These are phyloP conservation scores for Conchocele bisecta DNA, from an alignment of 2,888 invertebrate genomes.

Conservation along the genomic window DNA sequence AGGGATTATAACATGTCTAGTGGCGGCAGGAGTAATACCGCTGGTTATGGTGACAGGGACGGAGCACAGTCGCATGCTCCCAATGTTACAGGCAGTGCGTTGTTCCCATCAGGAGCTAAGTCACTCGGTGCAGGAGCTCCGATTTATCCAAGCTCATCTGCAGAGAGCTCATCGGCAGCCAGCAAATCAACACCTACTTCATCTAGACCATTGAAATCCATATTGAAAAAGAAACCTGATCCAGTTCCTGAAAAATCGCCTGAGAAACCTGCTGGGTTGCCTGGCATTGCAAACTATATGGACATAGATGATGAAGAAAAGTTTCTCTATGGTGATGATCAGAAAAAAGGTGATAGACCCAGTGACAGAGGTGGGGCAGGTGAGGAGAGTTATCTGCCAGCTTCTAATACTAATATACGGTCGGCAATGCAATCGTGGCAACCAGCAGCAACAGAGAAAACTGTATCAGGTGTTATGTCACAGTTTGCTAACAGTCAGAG, in stretches of 20 bases:
- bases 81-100: constrained; percentile 11
- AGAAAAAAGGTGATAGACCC: background rate
- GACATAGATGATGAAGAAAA: constrained; percentile 79
- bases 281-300: constrained; percentile 66
- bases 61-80: constrained; percentile 2
- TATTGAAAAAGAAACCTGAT: constrained; percentile 62
- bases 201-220: constrained; percentile 66
- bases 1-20: constrained; percentile 1
- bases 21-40: constrained; percentile 29
- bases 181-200: constrained; percentile 11
- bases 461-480: constrained; percentile 38
- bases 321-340: constrained; percentile 76
- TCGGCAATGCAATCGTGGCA: constrained; percentile 52
- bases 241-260: constrained; percentile 17
- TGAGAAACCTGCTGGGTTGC: constrained; percentile 43
- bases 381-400: background rate
- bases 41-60: constrained; percentile 37
- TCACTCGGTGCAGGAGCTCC: constrained; percentile 7
- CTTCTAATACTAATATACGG: constrained; percentile 22
- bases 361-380: constrained; percentile 3
- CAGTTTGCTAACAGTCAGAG: constrained; percentile 34
- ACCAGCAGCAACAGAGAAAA: constrained; percentile 32
- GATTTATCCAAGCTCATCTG: constrained; percentile 3
- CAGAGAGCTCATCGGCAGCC: constrained; percentile 9
- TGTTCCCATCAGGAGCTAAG: constrained; percentile 21